Base-by-base conservation (phyloP, 2,888 invertebrate genomes). In the Cephus nigrinus region DNA sequence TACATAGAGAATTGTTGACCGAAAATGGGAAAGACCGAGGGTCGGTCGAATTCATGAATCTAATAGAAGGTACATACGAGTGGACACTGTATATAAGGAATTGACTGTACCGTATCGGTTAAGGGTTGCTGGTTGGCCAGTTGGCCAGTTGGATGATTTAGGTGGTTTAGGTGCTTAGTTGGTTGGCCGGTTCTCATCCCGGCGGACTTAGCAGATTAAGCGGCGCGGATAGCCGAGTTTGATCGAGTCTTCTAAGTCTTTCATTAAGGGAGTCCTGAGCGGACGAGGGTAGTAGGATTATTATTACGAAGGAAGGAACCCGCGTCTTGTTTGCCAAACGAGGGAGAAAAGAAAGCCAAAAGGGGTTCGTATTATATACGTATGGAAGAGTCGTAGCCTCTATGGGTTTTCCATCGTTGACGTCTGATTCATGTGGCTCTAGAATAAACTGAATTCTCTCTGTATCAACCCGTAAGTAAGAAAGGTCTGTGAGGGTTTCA, bases 241-340 rank as follows among this genome's bases (percentile, higher is more conserved):
- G 89, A 91, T 91, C 90, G 90, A 90, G 88, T 90, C 90, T 89
- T 88, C 89, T 86, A 87, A 90, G 91, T 91, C 91, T 91, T 91
- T 91, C 91, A 91, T 91, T 91, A 91, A 89, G 88, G 88, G 86
- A 80, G 82, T 75, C 73, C 77, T 74, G 76, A 40, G 74, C 73
- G 78, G 77, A 79, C 76, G 81, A 82, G 83, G 84, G 87, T 82
- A 81, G 85, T 77, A 80, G 83, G 87, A 88, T 90, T 91, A 91
- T 91, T 91, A 91, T 91, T 91, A 88, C 88, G 84, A 83, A 85
- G 86, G 86, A 85, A 86, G 80, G 80, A 82, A 81, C 81, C 75
- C 81, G 23, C 55, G 88, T 86, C 88, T 89, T 91, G 91, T 90
- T 91, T 91, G 88, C 89, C 85, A 88, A 91, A 88, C 88, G 88